phyloP scores from a whole-genome alignment of 2,797 vertebrate genomes.

The Morelia viridis region DNA sequence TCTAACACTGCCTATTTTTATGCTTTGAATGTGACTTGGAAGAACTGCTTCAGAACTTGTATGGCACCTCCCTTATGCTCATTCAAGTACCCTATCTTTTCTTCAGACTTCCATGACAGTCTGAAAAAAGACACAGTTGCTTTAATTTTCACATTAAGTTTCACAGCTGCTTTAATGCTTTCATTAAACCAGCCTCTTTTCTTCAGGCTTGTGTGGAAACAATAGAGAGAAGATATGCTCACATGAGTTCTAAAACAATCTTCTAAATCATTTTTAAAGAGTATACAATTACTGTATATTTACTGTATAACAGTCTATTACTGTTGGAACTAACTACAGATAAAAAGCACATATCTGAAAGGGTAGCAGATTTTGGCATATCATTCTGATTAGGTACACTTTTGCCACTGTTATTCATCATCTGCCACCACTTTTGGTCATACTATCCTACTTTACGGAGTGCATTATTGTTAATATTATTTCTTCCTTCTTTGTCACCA shows the following conservation, averaged over 20 bases:
- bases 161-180: not conserved
- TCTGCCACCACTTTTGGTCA: not conserved
- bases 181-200: not conserved
- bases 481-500: not conserved
- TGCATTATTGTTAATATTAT: not conserved
- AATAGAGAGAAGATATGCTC: not conserved
- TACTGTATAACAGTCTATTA: not conserved
- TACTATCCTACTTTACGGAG: not conserved
- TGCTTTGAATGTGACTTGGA: not conserved
- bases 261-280: not conserved
- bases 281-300: too few species aligned
- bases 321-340: slow-evolving; percentile 1
- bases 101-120: not conserved
- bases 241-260: not conserved
- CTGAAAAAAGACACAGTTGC: not conserved
- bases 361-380: not conserved
- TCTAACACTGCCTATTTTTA: not conserved
- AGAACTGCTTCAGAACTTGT: not conserved
- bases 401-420: not conserved
- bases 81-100: not conserved
- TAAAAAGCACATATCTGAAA: not conserved
- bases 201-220: not conserved
- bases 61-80: not conserved
- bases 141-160: not conserved
- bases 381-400: not conserved